Base-by-base conservation (phyloP, 2,888 invertebrate genomes). In the Eupithecia exiguata region DNA sequence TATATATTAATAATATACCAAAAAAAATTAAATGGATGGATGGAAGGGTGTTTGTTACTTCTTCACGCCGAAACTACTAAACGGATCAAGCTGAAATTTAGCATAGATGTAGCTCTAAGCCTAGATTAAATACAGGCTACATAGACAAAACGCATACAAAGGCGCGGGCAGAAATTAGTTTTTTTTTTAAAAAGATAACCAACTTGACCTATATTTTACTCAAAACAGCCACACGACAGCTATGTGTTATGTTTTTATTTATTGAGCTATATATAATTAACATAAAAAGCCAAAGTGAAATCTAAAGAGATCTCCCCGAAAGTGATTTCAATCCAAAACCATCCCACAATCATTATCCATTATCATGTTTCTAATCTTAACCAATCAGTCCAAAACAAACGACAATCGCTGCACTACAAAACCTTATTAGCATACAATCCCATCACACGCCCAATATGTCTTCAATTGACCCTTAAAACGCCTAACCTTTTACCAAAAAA, bases 401-500 rank as follows among this genome's bases (percentile, higher is more conserved):
- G 5, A 25, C 53, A 25, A 58, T 58, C 25, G 25, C 58, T 25
- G 58, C 25, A 35, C 35, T 38, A 12, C 5, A 30, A 58, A 25
- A 61, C 35, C 58, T 58, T 58, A 61, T 62, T 62, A 38, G 61
- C 62, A 62, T 62, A 69, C 61, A 69, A 69, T 38, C 30, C 43
- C 61, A 69, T 53, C 25, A 35, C 35, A 25, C 25, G 58, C 58
- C 68, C 35, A 35, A 62, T 62, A 30, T 62, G 62, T 62, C 30
- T 62, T 66, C 25, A 66, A 66, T 66, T 66, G 75, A 74, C 76
- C 80, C 66, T 66, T 40, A 58, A 21, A 35, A 79, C 79, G 70
- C 80, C 80, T 82, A 81, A 81, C 78, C 80, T 79, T 81, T 78
- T 80, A 79, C 79, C 79, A 80, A 84, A 85, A 84, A 83, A 89